These are phyloP conservation scores for Drosophila cognata DNA, from an alignment of 2,888 invertebrate species.

Conservation along the genomic window DNA sequence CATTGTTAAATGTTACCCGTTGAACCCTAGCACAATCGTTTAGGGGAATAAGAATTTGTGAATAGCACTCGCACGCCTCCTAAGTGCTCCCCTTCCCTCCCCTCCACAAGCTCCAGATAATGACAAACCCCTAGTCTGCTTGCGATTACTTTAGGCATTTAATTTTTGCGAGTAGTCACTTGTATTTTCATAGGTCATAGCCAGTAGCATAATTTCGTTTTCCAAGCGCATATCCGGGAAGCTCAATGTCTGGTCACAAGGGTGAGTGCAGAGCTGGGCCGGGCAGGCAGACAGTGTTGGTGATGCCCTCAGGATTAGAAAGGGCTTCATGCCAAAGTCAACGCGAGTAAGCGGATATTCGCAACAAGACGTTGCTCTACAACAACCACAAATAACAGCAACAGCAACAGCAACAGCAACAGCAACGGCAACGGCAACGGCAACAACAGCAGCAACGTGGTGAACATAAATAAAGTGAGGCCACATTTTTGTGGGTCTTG, in stretches of 20 bases:
- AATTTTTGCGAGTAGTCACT: conserved; percentile 52
- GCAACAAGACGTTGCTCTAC: conserved; percentile 32
- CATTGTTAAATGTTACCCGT: conserved; percentile 6
- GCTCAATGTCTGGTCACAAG: conserved; percentile 31
- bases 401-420: not conserved
- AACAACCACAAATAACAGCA: conserved; percentile 16
- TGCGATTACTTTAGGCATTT: conserved; percentile 53
- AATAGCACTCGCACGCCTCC: conserved; percentile 6
- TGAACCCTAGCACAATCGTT: conserved; percentile 23
- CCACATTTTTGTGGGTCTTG: conserved; percentile 26
- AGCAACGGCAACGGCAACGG: conserved; percentile 9
- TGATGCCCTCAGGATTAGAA: conserved; percentile 46
- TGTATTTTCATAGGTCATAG: conserved; percentile 43
- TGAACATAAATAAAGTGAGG: conserved; percentile 66
- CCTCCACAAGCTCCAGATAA: not conserved
- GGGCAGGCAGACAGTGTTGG: conserved; percentile 11
- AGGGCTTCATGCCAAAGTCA: conserved; percentile 59
- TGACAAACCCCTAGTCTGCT: conserved; percentile 29
- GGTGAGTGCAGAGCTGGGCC: not conserved
- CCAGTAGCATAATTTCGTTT: conserved; percentile 67
- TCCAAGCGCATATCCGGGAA: conserved; percentile 66
- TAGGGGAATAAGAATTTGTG: conserved; percentile 2
- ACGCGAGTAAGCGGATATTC: conserved; percentile 66
- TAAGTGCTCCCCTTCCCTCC: not conserved
- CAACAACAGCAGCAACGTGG: conserved; percentile 36